phyloP scores from a whole-genome alignment of 2,113 vertebrate species.

The Antidorcas marsupialis region DNA sequence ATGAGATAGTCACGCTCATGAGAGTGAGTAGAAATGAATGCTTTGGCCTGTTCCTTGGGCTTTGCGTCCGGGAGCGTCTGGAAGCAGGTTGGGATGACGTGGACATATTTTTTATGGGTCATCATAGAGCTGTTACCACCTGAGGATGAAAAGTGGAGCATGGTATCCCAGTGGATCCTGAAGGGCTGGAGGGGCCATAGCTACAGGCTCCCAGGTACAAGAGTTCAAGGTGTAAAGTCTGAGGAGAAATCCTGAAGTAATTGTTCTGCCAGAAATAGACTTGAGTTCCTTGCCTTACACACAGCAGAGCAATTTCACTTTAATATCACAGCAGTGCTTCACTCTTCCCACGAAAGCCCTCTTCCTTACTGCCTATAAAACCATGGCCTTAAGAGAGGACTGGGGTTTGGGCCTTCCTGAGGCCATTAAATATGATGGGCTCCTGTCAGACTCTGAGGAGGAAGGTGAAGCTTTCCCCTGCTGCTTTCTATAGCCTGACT shows the following conservation, averaged over 20 bases:
- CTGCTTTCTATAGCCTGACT: background rate
- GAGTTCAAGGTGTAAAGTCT: background rate
- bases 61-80: background rate
- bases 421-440: background rate
- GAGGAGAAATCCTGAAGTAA: background rate
- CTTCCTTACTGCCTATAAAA: background rate
- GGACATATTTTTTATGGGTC: background rate
- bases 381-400: background rate
- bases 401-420: background rate
- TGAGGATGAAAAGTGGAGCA: fast-evolving
- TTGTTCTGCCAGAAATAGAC: conserved; percentile 51
- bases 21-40: conserved; percentile 85
- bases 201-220: background rate
- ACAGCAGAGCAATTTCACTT: background rate
- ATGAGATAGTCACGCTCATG: conserved; percentile 98
- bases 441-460: background rate
- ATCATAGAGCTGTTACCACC: background rate
- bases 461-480: background rate
- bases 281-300: background rate
- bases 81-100: background rate
- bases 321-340: background rate
- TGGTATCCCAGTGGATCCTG: background rate
- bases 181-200: background rate
- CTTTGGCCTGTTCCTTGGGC: background rate
- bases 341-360: background rate